Conservation (phyloP, 2,113 vertebrate genomes). For the Eptesicus fuscus region DNA sequence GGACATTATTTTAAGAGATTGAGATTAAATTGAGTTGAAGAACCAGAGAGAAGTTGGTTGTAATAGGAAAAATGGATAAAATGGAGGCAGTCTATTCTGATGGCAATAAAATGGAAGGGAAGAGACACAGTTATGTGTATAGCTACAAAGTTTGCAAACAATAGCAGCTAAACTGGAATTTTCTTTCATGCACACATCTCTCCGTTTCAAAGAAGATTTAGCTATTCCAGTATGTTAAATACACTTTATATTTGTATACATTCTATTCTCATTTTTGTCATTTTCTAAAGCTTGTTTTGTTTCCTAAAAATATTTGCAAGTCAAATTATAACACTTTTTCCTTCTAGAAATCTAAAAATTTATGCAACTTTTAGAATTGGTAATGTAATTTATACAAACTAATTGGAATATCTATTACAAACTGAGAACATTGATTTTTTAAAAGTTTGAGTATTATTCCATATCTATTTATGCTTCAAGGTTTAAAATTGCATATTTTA, state of each 20-base stretch:
- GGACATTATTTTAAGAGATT: neutral
- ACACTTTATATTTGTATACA: constrained; percentile 67
- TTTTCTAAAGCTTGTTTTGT: constrained; percentile 61
- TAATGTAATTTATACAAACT: constrained; percentile 68
- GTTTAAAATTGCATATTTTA: constrained; percentile 53
- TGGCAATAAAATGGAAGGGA: neutral
- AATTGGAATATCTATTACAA: constrained; percentile 61
- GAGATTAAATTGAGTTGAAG: neutral
- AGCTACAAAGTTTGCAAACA: constrained; percentile 63
- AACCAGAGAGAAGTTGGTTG: neutral
- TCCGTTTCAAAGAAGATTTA: constrained; percentile 47
- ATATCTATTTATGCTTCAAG: constrained; percentile 54
- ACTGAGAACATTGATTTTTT: constrained; percentile 57
- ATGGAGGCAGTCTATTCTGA: constrained; percentile 12
- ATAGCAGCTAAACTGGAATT: constrained; percentile 46
- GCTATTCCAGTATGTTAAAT: constrained; percentile 44
- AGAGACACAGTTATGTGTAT: neutral
- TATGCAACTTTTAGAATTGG: constrained; percentile 61
- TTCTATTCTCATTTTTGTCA: constrained; percentile 50
- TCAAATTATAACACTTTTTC: constrained; percentile 62
- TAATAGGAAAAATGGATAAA: neutral
- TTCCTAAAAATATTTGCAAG: constrained; percentile 65
- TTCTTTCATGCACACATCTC: constrained; percentile 47
- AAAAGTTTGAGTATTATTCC: constrained; percentile 37
- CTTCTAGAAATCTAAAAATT: constrained; percentile 73